These are phyloP conservation scores for Neoarius graeffei DNA, from an alignment of 2,113 vertebrate species.

Conservation along the genomic window DNA sequence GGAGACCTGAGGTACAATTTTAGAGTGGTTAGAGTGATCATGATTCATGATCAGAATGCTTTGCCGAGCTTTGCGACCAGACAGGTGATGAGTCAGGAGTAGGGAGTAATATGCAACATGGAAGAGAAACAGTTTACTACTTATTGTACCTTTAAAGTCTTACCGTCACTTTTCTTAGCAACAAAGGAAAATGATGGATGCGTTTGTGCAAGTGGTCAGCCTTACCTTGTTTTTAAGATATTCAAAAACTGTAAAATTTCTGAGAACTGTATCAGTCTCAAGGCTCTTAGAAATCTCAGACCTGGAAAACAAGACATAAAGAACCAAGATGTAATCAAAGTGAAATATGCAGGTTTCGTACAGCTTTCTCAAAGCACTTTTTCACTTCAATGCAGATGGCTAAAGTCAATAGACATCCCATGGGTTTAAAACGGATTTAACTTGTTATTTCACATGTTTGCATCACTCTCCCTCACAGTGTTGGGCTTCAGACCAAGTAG, in stretches of 20 bases:
- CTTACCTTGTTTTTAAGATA: slow-evolving; percentile 99
- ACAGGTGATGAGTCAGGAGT: slow-evolving; percentile 6
- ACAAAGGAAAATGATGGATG: slow-evolving; percentile 24
- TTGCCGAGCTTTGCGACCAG: slow-evolving; percentile 4
- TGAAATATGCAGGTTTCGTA: not conserved
- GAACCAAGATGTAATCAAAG: not conserved
- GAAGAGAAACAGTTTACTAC: slow-evolving; percentile 10
- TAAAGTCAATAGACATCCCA: not conserved
- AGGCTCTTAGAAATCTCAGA: slow-evolving; percentile 97
- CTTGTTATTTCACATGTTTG: not conserved
- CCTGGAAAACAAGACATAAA: slow-evolving; percentile 71
- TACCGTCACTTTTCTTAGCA: slow-evolving; percentile 38
- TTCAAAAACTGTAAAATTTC: slow-evolving; percentile 99
- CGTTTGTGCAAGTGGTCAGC: slow-evolving; percentile 26
- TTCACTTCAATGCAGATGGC: not conserved
- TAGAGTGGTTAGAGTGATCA: not conserved
- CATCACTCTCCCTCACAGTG: not conserved
- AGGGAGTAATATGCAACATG: not conserved
- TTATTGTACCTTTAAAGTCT: slow-evolving; percentile 45
- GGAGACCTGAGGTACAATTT: not conserved
- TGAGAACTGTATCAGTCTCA: slow-evolving; percentile 98
- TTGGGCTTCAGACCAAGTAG: not conserved
- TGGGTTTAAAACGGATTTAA: not conserved
- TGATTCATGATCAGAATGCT: not conserved
- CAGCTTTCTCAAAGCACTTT: not conserved